Evolutionary conservation across 2,797 vertebrate genomes (phyloP), one percentile per base, ranked within the genome.

Genomic region (Anas bahamensis): DNA sequence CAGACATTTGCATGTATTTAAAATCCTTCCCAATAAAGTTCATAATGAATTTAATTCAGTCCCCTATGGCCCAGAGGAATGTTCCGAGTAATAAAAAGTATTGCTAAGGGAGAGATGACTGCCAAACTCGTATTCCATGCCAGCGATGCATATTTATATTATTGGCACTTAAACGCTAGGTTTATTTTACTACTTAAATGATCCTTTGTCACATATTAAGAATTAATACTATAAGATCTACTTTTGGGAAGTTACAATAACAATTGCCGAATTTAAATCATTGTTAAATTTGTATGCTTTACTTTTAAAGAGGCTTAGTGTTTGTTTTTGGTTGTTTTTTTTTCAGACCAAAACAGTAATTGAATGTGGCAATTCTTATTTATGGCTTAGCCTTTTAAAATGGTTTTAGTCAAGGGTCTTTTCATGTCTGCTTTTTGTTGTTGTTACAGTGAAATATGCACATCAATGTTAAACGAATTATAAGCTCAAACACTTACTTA

Each of bases 11-110:
- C 87, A 83, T 48, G 17, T 68, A 44, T 90, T 95, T 93, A 89
- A 95, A 96, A 93, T 92, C 88, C 71, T 89, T 93, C 68, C 88
- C 91, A 89, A 71, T 96, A 96, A 97, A 93, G 87, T 91, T 93
- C 85, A 57, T 89, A 95, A 93, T 95, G 74, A 97, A 93, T 95
- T 94, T 96, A 92, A 89, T 93, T 93, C 77, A 53, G 83, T 85
- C 94, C 74, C 73, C 80, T 48, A 81, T 92, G 86, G 93, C 94
- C 93, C 91, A 78, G 93, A 94, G 88, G 88, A 94, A 93, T 63
- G 63, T 91, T 94, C 85, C 44, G 69, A 93, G 83, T 88, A 91
- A 91, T 94, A 96, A 94, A 97, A 90, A 94, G 87, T 86, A 92
- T 90, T 96, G 90, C 96, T 97, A 93, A 88, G 95, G 92, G 94